Base-by-base conservation (phyloP, 2,797 vertebrate species). In the Xerus rutilus region DNA sequence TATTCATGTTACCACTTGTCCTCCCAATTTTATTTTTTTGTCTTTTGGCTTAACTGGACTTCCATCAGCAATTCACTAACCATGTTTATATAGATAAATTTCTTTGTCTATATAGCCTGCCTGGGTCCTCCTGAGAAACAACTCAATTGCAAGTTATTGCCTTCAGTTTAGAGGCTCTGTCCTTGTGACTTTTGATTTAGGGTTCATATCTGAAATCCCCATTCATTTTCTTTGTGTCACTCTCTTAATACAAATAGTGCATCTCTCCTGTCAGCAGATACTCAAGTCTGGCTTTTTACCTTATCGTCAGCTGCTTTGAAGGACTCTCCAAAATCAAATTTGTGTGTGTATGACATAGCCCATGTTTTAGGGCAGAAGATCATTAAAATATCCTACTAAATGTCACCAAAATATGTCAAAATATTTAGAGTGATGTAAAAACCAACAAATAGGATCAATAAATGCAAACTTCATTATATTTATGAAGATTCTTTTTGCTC, bases 101-200 rank as follows among this genome's bases (percentile, higher is more conserved):
- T 39, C 39, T 9, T 62, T 62, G 49, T 57, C 73, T 35, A 4
- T 49, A 90, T 64, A 73, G 67, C 59, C 23, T 35, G 28, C 45
- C n/a, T 5, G 47, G n/a, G 10, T 10, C n/a, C 13, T 62, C 64
- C 52, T 7, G 52, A 86, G 96, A 90, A 78, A 86, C 57, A 90
- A 59, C 82, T 96, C 93, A 89, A 52, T 89, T 13, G 39, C 91
- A 74, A 92, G 82, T 85, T 74, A 92, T 70, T 72, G 81, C 88
- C 65, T 90, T 91, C 64, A 18, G 47, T 47, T 83, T 57, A 43
- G 73, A 78, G 69, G 47, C 45, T 73, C 74, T 76, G 78, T 83
- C 88, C 96, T 79, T 86, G 92, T 88, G 90, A 86, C 57, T 96
- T 93, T 86, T 95, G 96, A 97, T 95, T 96, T 96, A 96, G 86